Percentiles rank a stretch among this genome's conserved stretches.
Evolutionary conservation across 2,888 invertebrate genomes (phyloP).

Genomic region (Resseliella maxima): DNA sequence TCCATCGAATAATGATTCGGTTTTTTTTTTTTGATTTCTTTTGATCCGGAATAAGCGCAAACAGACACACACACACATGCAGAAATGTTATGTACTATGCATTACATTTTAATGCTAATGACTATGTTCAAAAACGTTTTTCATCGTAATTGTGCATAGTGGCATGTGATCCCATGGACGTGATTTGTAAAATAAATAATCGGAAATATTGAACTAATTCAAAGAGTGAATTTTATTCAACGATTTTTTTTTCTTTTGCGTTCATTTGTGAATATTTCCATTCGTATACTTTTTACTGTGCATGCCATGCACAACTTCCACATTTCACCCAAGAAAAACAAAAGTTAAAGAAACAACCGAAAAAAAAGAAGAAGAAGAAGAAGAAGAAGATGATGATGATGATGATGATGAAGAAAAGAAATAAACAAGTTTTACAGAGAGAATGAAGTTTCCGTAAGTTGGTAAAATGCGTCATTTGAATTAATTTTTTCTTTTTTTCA

Average conservation of each 20-base stretch:
- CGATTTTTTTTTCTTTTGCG: not conserved
- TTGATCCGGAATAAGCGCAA: not conserved
- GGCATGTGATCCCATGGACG: not conserved
- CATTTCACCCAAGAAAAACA: conserved; percentile 7
- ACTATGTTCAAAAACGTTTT: not conserved
- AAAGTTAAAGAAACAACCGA: not conserved
- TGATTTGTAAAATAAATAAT: not conserved
- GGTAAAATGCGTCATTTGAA: too few relatives aligned
- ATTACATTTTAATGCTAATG: not conserved
- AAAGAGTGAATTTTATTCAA: not conserved
- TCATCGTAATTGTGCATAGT: not conserved
- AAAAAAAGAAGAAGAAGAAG: not conserved
- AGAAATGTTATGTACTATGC: too few relatives aligned
- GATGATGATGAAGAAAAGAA: too few relatives aligned
- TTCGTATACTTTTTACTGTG: too few relatives aligned
- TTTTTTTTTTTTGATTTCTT: not conserved
- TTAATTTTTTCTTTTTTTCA: too few relatives aligned
- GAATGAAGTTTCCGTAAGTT: too few relatives aligned
- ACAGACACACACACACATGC: not conserved
- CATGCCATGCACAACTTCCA: not conserved
- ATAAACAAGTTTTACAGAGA: too few relatives aligned
- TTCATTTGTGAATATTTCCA: too few relatives aligned
- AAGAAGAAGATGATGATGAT: too few relatives aligned
- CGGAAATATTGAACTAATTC: not conserved
- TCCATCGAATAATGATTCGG: not conserved